A percentile compares a stretch with the other conserved stretches of the same genome.
Conservation (phyloP, 2,113 vertebrate species). For the Cynocephalus volans region DNA sequence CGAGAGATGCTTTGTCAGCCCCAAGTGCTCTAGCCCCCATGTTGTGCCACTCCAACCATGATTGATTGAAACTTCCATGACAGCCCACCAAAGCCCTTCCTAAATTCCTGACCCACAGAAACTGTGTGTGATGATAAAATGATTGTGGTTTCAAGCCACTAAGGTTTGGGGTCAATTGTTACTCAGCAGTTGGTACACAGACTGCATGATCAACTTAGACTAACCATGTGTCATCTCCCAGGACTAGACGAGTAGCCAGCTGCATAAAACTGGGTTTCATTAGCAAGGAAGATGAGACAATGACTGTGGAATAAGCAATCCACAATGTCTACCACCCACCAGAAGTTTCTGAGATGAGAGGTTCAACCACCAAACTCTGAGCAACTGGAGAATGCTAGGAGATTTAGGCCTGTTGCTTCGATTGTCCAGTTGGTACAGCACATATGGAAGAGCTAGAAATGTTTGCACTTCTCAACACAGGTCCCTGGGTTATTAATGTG, state of each 20-base stretch:
- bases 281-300: no score
- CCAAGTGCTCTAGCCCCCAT: no score
- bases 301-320: not conserved
- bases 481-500: rapidly evolving
- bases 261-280: not conserved
- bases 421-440: not conserved
- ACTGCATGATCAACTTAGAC: not conserved
- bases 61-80: not conserved
- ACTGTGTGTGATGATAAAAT: not conserved
- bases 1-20: not conserved
- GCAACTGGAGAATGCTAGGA: not conserved
- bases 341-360: not conserved
- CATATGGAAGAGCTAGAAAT: not conserved
- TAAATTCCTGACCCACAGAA: not conserved
- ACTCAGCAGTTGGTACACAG: not conserved
- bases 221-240: not conserved
- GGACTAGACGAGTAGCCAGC: not conserved
- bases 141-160: not conserved
- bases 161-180: not conserved
- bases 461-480: not conserved
- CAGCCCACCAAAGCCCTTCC: not conserved
- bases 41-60: not conserved
- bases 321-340: no score
- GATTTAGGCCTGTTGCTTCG: not conserved
- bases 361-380: not conserved